phyloP scores from a whole-genome alignment of 1,140 invertebrate species.

The Melipona quadrifasciata region DNA sequence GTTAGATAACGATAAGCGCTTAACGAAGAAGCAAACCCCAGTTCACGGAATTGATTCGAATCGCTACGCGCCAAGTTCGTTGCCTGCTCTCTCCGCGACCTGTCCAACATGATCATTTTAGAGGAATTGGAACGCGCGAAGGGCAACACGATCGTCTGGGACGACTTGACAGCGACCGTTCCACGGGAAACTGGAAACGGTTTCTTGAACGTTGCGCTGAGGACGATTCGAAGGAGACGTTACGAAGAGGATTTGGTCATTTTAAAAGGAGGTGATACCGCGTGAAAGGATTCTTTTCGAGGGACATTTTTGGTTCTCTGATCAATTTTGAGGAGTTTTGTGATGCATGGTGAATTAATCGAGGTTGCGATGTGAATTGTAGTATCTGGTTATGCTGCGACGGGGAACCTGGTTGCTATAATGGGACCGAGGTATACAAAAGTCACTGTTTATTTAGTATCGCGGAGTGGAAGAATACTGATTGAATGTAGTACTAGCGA shows the following conservation, averaged over 20 bases:
- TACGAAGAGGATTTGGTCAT: constrained; percentile 7
- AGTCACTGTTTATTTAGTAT: background rate
- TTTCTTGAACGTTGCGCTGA: background rate
- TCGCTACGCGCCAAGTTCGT: background rate
- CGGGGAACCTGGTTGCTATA: constrained; percentile 62
- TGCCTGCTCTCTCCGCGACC: too few relatives aligned
- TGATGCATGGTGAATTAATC: background rate
- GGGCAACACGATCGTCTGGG: constrained; percentile 32
- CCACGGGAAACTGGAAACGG: background rate
- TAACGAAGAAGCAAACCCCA: background rate
- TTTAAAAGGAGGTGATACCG: constrained; percentile 36
- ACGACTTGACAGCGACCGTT: constrained; percentile 36
- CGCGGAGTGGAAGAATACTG: too few relatives aligned
- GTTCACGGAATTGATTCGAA: background rate
- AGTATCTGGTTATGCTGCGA: constrained; percentile 58
- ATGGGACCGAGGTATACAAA: constrained; percentile 65
- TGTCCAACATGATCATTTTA: background rate
- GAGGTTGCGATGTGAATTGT: background rate
- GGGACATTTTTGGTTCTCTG: background rate
- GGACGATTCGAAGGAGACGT: background rate
- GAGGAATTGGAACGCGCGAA: background rate
- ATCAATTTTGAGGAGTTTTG: background rate
- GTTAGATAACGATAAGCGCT: constrained; percentile 44
- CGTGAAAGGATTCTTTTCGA: background rate
- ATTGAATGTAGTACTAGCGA: too few relatives aligned